A percentile compares a stretch with the other conserved stretches of the same genome.
Evolutionary conservation across 2,888 invertebrate species (phyloP).

Genomic region (Metopia argyrocephala): DNA sequence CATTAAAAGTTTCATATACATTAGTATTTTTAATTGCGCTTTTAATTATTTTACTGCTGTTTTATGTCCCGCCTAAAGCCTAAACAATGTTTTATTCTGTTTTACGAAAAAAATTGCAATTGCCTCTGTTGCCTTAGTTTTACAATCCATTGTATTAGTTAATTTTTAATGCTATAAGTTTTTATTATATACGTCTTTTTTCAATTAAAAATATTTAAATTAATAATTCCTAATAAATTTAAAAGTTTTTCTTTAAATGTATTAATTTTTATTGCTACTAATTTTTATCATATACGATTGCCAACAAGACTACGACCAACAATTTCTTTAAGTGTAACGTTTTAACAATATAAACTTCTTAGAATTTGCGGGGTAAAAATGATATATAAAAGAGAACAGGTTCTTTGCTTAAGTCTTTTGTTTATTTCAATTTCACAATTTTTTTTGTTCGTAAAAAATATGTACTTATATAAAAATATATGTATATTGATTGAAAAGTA

Average conservation of each 20-base stretch:
- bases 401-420: conserved; percentile 62
- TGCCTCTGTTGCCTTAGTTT: too few relatives aligned
- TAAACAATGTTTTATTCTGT: too few relatives aligned
- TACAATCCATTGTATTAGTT: too few relatives aligned
- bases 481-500: conserved; percentile 44
- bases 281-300: not conserved
- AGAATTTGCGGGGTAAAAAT: conserved; percentile 18
- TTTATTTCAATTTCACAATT: conserved; percentile 29
- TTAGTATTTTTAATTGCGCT: too few relatives aligned
- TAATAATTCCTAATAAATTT: not conserved
- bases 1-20: too few relatives aligned
- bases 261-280: not conserved
- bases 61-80: too few relatives aligned
- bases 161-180: too few relatives aligned
- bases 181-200: not conserved
- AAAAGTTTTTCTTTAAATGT: not conserved
- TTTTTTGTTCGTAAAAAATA: not conserved
- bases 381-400: conserved; percentile 35
- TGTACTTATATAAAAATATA: not conserved
- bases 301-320: too few relatives aligned
- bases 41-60: too few relatives aligned
- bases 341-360: conserved; percentile 29
- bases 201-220: not conserved
- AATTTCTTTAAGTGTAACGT: conserved; percentile 48
- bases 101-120: too few relatives aligned